phyloP scores from a whole-genome alignment of 1,140 invertebrate genomes.

The Diachasmimorpha longicaudata region DNA sequence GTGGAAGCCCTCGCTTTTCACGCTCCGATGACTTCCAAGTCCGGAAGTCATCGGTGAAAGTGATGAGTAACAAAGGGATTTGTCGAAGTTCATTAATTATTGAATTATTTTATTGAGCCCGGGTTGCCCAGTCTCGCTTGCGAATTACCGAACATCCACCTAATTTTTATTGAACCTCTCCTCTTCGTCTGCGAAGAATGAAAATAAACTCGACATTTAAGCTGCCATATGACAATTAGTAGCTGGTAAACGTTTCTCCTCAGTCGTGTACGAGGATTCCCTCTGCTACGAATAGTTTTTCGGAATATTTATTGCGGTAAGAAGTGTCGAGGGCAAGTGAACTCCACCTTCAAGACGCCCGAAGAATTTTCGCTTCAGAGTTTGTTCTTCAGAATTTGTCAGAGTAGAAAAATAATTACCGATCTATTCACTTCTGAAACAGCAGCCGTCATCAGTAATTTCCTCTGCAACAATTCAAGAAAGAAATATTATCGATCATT shows the following conservation, averaged over 20 bases:
- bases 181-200: conserved; percentile 35
- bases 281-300: conserved; percentile 46
- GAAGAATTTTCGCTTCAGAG: background rate
- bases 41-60: background rate
- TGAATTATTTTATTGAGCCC: no score
- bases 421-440: background rate
- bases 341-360: conserved; percentile 14
- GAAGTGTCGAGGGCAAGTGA: background rate
- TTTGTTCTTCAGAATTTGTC: background rate
- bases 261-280: conserved; percentile 19
- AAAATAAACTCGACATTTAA: conserved; percentile 53
- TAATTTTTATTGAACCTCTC: no score
- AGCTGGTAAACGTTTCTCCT: conserved; percentile 47
- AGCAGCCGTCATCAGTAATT: no score
- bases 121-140: no score
- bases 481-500: no score
- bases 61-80: background rate
- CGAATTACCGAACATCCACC: no score
- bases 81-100: no score
- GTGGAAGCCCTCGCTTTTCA: background rate
- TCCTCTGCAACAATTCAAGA: no score
- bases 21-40: background rate
- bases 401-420: background rate
- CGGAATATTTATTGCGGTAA: conserved; percentile 46
- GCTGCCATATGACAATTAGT: conserved; percentile 58